These are phyloP conservation scores for Sminthurinus signatus DNA, from an alignment of 1,140 invertebrate species.

Conservation along the genomic window DNA sequence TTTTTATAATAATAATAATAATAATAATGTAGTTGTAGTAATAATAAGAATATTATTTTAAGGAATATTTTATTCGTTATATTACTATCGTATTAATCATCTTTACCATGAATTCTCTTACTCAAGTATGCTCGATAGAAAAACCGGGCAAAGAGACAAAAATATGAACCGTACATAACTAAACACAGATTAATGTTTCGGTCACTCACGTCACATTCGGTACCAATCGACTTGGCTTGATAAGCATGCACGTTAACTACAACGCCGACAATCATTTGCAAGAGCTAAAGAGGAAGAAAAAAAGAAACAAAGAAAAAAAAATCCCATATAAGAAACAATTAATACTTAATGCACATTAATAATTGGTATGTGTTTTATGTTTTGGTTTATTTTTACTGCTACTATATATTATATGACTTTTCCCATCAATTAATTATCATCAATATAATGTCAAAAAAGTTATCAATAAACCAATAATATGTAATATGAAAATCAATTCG, in stretches of 20 bases:
- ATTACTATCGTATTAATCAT: too few relatives aligned
- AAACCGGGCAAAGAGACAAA: conserved; percentile 80
- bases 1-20: too few relatives aligned
- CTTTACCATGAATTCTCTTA: not conserved
- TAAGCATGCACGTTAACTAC: conserved; percentile 82
- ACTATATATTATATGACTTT: too few relatives aligned
- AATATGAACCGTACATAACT: conserved; percentile 91
- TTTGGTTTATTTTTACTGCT: too few relatives aligned
- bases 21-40: too few relatives aligned
- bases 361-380: conserved; percentile 19
- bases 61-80: too few relatives aligned
- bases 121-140: conserved; percentile 79
- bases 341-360: conserved; percentile 8
- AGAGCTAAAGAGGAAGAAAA: conserved; percentile 48
- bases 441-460: too few relatives aligned
- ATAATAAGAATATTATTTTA: too few relatives aligned
- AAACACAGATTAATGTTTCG: conserved; percentile 83
- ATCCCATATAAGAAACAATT: not conserved
- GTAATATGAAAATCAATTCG: too few relatives aligned
- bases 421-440: too few relatives aligned
- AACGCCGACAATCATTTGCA: conserved; percentile 93
- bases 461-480: too few relatives aligned
- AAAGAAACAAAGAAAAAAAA: too few relatives aligned
- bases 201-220: conserved; percentile 75
- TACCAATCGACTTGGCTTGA: conserved; percentile 53